These are phyloP conservation scores for Stenurella melanura DNA, from an alignment of 2,888 invertebrate genomes.

Conservation along the genomic window DNA sequence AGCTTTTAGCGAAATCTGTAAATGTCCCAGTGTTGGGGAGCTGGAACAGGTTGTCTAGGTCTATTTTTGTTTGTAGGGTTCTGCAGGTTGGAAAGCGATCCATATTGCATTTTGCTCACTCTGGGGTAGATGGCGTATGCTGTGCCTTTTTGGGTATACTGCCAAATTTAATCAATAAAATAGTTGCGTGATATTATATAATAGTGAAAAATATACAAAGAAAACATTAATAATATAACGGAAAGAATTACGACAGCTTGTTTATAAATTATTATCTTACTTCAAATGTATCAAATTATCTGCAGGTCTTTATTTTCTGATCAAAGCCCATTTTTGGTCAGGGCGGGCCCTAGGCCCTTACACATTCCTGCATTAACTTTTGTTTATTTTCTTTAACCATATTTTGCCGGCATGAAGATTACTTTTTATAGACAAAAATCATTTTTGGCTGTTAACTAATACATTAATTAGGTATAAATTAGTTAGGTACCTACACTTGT, in stretches of 20 bases:
- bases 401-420: no score
- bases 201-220: not conserved
- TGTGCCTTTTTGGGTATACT: not conserved
- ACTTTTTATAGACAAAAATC: no score
- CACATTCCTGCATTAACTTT: no score
- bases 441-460: no score
- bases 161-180: not conserved
- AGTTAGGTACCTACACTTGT: no score
- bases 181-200: not conserved
- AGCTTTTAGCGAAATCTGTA: not conserved
- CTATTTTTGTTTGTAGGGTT: slow-evolving; percentile 5
- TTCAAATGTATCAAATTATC: no score
- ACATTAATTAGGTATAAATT: no score
- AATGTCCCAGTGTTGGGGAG: not conserved
- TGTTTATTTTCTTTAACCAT: no score
- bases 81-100: not conserved
- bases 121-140: slow-evolving; percentile 2
- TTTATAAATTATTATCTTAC: no score
- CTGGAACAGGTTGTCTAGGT: not conserved
- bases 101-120: not conserved
- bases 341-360: no score
- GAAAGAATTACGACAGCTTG: not conserved
- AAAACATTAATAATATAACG: not conserved
- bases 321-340: no score
- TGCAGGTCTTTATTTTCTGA: no score